Evolutionary conservation across 2,113 vertebrate species (phyloP).

Genomic region (Myotis brandtii): DNA sequence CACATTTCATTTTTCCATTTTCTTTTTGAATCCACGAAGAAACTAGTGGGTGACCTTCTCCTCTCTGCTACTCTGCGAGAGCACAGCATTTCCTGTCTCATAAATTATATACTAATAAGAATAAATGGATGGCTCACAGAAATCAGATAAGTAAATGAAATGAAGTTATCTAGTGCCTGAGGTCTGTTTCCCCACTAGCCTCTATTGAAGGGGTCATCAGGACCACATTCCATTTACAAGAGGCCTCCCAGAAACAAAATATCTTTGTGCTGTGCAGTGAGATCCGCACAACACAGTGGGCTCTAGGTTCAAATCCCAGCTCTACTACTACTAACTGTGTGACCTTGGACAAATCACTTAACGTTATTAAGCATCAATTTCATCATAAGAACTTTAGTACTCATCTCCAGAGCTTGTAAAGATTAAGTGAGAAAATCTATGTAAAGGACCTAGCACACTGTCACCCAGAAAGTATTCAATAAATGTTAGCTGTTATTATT

Average conservation of each 20-base stretch:
- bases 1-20: conserved; percentile 42
- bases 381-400: not conserved
- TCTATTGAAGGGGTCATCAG: conserved; percentile 4
- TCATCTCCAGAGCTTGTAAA: not conserved
- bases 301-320: not conserved
- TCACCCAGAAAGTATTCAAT: not conserved
- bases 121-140: conserved; percentile 17
- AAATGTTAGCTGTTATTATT: conserved; percentile 28
- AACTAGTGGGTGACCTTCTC: conserved; percentile 46
- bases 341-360: conserved; percentile 28
- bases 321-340: conserved; percentile 17
- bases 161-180: conserved; percentile 37
- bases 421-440: conserved; percentile 47
- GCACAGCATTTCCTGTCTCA: conserved; percentile 46
- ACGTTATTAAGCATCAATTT: conserved; percentile 1
- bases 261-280: not conserved
- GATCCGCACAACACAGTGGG: not conserved
- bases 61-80: conserved; percentile 48
- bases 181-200: not conserved
- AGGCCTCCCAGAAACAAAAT: conserved; percentile 35
- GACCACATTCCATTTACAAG: conserved; percentile 27
- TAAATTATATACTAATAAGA: conserved; percentile 49
- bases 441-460: not conserved
- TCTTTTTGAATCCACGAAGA: conserved; percentile 47
- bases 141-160: conserved; percentile 48